Conservation (phyloP, 2,113 vertebrate genomes). For the Ictidomys tridecemlineatus region DNA sequence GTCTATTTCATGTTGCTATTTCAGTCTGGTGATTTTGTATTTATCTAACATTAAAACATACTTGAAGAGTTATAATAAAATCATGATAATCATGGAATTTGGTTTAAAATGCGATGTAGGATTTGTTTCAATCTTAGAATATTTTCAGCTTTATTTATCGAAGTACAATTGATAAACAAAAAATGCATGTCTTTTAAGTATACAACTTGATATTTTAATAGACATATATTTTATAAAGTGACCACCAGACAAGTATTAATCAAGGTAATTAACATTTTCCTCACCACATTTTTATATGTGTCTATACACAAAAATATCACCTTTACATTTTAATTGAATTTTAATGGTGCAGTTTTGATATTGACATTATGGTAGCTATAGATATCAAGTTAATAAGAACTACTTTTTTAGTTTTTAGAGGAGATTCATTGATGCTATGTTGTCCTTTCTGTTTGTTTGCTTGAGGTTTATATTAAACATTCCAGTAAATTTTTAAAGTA, state of each 20-base stretch:
- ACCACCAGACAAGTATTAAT: neutral
- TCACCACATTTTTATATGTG: neutral
- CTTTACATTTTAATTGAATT: neutral
- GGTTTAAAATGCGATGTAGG: neutral
- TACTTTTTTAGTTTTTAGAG: neutral
- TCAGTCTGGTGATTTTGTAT: neutral
- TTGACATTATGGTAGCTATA: neutral
- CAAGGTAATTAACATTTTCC: neutral
- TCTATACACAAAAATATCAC: neutral
- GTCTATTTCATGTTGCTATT: neutral
- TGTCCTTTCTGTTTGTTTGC: neutral
- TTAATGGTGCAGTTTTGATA: neutral
- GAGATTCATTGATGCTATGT: neutral
- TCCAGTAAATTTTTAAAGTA: neutral
- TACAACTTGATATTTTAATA: neutral
- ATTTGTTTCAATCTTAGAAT: neutral
- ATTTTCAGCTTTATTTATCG: neutral
- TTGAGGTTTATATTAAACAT: neutral
- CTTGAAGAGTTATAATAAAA: neutral
- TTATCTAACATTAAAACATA: neutral
- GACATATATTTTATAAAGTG: neutral
- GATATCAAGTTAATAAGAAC: neutral
- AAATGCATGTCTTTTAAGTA: neutral
- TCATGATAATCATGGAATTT: neutral
- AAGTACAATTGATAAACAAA: neutral